Percentiles rank a stretch among this genome's conserved stretches.
Evolutionary conservation across 2,888 invertebrate genomes (phyloP).

Genomic region (Agapostemon virescens): DNA sequence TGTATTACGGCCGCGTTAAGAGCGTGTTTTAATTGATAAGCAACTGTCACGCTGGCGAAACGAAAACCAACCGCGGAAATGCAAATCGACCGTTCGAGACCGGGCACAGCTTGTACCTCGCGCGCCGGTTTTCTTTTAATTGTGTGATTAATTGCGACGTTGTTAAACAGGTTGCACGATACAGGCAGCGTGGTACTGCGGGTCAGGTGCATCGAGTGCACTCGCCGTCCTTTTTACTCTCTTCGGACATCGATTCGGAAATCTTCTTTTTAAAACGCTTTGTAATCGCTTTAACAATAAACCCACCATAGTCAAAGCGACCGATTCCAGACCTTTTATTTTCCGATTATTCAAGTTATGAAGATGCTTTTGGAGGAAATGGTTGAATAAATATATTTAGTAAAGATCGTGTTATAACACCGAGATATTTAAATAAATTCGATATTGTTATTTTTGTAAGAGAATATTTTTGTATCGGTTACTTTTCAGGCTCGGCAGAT

Average conservation of each 20-base stretch:
- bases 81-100: not conserved
- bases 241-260: not conserved
- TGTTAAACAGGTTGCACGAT: not conserved
- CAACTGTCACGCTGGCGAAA: not conserved
- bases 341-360: too few relatives aligned
- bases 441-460: too few relatives aligned
- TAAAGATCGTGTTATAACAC: too few relatives aligned
- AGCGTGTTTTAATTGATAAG: slow-evolving; percentile 36
- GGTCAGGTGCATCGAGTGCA: slow-evolving; percentile 4
- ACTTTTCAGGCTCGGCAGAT: too few relatives aligned
- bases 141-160: not conserved
- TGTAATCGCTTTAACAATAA: not conserved
- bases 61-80: slow-evolving; percentile 3
- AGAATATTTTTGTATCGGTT: too few relatives aligned
- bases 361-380: too few relatives aligned
- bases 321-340: too few relatives aligned
- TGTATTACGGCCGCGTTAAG: slow-evolving; percentile 19
- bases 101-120: slow-evolving; percentile 8
- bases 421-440: too few relatives aligned
- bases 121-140: not conserved
- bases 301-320: too few relatives aligned
- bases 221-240: not conserved
- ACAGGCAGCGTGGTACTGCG: not conserved
- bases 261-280: not conserved
- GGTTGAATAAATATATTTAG: too few relatives aligned